Base-by-base conservation (phyloP, 2,888 invertebrate genomes). In the Argyresthia albistria region DNA sequence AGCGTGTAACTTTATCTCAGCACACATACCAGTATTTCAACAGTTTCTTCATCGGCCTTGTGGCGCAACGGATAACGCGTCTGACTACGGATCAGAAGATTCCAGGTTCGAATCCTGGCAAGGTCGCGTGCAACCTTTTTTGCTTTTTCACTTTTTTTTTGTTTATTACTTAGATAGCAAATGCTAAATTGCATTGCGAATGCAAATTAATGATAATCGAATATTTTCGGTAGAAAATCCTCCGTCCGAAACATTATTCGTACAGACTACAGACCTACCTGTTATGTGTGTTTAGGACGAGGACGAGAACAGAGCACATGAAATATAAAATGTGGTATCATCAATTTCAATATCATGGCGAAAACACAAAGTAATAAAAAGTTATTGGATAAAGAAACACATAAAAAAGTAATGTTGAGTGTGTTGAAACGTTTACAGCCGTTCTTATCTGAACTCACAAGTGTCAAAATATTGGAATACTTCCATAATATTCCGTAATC, bases 11-110 rank as follows among this genome's bases (percentile, higher is more conserved):
- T 25, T 25, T 6, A 25, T 25, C 25, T 25, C 25, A 25, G 25
- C 25, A 6, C 6, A 25, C 25, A 25, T 4, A 25, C 25, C 25
- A 25, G 25, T 25, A 25, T 59, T 59, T 48, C 10, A 25, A 16
- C 0, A 0, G 0, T 1, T n/a, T 0, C 0, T 0, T 43, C 53
- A 37, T 50, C 35, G 73, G 73, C 73, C 76, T 70, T 76, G 76
- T 76, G 76, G 74, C 76, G 74, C 76, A 77, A 76, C 71, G 76
- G 70, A 81, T 83, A 83, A 83, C 80, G 81, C 81, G 78, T 78
- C 90, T 90, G 90, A 90, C 90, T 90, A 90, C 90, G 90, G 90
- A 90, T 90, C 90, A 90, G 89, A 89, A 89, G 88, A 89, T 89
- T 89, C 88, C 90, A 90, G 89, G 84, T 89, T 89, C 89, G 89